Percentiles rank a stretch among this genome's conserved stretches.
Evolutionary conservation across 2,797 vertebrate species (phyloP).

Genomic region (Bryconaethiops microstoma): DNA sequence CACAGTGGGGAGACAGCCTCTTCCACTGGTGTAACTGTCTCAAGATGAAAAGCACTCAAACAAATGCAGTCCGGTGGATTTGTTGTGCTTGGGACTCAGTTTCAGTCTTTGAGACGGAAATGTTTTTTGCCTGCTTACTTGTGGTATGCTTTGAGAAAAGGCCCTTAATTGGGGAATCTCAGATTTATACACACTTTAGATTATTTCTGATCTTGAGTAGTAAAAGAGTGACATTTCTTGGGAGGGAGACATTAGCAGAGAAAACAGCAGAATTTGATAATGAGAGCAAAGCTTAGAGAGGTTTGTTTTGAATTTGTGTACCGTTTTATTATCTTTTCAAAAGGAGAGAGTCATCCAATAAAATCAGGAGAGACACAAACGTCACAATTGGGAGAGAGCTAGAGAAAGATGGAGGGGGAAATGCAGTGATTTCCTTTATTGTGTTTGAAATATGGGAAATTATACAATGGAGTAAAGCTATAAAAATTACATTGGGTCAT

Average conservation of each 20-base stretch:
- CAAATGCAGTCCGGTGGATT: conserved; percentile 73
- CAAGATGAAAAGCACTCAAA: conserved; percentile 69
- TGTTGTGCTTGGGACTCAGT: conserved; percentile 71
- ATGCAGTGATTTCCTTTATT: conserved; percentile 61
- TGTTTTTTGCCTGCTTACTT: conserved; percentile 62
- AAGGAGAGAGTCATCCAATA: conserved; percentile 63
- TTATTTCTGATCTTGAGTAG: conserved; percentile 71
- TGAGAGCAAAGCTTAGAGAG: conserved; percentile 70
- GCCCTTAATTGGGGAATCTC: conserved; percentile 71
- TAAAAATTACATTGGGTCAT: conserved; percentile 62
- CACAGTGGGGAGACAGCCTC: conserved; percentile 50
- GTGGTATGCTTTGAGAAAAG: conserved; percentile 58
- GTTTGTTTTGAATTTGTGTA: conserved; percentile 73
- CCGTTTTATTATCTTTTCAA: conserved; percentile 73
- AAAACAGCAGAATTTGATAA: conserved; percentile 65
- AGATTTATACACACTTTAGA: conserved; percentile 73
- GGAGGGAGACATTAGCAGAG: conserved; percentile 62
- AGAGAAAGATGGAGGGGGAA: conserved; percentile 56
- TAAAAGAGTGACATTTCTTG: conserved; percentile 67
- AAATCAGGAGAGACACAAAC: conserved; percentile 71
- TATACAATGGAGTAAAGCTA: conserved; percentile 63
- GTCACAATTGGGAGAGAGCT: conserved; percentile 66
- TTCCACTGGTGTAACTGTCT: conserved; percentile 68
- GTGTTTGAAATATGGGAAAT: conserved; percentile 66
- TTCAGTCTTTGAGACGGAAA: conserved; percentile 66